A percentile compares a stretch with the other conserved stretches of the same genome.
phyloP scores from a whole-genome alignment of 2,888 invertebrate genomes.

The Lamproptera curius region DNA sequence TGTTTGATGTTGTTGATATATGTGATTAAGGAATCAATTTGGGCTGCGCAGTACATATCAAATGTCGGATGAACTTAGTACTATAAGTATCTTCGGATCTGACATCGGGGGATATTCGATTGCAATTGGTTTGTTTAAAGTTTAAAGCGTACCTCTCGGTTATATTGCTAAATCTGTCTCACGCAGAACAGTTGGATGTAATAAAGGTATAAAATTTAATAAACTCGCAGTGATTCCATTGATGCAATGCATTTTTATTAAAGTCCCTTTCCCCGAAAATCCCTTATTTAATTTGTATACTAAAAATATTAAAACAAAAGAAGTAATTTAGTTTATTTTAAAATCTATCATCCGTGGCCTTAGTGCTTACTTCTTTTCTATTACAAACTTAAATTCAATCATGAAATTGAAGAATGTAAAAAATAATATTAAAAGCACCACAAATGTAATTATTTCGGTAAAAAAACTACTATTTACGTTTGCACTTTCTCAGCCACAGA shows the following conservation, averaged over 20 bases:
- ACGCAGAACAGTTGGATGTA: conserved; percentile 70
- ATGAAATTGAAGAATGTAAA: too few species aligned
- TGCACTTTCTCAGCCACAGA: too few species aligned
- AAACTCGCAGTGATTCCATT: conserved; percentile 79
- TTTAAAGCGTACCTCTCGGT: conserved; percentile 44
- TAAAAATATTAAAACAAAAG: too few species aligned
- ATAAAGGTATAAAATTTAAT: conserved; percentile 69
- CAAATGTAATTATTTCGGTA: too few species aligned
- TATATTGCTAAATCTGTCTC: conserved; percentile 49
- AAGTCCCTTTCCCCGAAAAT: too few species aligned
- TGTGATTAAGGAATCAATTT: conserved; percentile 73
- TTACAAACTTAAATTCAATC: too few species aligned
- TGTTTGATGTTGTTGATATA: conserved; percentile 76
- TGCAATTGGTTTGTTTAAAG: conserved; percentile 43
- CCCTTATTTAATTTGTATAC: too few species aligned
- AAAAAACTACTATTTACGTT: too few species aligned
- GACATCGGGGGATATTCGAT: conserved; percentile 43
- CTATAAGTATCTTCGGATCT: conserved; percentile 76
- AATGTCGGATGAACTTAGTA: conserved; percentile 65
- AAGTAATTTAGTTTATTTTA: too few species aligned
- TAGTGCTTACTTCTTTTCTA: too few species aligned
- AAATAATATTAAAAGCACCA: too few species aligned
- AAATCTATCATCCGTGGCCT: too few species aligned
- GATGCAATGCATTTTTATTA: conserved; percentile 55
- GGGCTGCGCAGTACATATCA: conserved; percentile 69